Conservation (phyloP, 2,888 invertebrate species). For the Acronicta leporina region DNA sequence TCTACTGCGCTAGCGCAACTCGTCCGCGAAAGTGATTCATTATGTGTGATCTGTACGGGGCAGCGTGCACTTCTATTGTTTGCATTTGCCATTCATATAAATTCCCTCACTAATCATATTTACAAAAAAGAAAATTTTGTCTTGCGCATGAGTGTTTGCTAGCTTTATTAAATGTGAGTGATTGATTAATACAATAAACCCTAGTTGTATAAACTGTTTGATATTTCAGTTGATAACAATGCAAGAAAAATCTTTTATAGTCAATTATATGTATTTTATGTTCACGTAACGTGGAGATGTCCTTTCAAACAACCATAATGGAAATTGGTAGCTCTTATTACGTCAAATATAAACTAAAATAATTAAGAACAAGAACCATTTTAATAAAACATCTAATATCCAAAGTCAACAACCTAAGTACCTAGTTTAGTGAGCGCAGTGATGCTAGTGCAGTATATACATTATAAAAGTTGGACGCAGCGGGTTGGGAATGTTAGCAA, state of each 20-base stretch:
- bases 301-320: no score
- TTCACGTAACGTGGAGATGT: no score
- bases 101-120: slow-evolving; percentile 32
- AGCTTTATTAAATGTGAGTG: slow-evolving; percentile 5
- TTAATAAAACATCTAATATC: not conserved
- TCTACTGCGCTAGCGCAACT: slow-evolving; percentile 68
- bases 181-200: not conserved
- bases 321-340: not conserved
- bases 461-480: slow-evolving; percentile 68
- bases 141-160: slow-evolving; percentile 10
- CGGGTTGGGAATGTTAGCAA: slow-evolving; percentile 81
- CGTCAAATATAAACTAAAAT: not conserved
- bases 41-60: slow-evolving; percentile 56
- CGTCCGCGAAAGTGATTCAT: slow-evolving; percentile 82
- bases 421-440: slow-evolving; percentile 34
- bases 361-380: not conserved
- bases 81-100: slow-evolving; percentile 59
- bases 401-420: slow-evolving; percentile 43
- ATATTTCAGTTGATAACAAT: no score
- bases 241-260: no score
- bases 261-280: no score
- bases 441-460: slow-evolving; percentile 26
- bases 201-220: not conserved
- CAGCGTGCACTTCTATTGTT: slow-evolving; percentile 57
- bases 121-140: slow-evolving; percentile 18